These are phyloP conservation scores for Tetragonisca angustula DNA, from an alignment of 2,888 invertebrate genomes.

Conservation along the genomic window DNA sequence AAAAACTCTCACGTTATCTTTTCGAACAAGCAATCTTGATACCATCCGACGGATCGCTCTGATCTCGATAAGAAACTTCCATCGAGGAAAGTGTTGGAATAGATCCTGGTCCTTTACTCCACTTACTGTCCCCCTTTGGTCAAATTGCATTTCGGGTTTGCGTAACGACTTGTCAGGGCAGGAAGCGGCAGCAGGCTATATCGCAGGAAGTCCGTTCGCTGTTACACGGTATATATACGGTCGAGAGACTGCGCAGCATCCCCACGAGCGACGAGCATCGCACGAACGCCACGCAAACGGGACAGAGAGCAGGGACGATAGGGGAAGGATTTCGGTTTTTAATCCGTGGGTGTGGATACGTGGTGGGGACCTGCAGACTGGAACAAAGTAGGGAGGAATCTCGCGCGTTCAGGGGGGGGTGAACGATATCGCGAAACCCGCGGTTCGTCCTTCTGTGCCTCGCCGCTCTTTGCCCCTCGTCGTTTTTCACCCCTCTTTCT, in stretches of 20 bases:
- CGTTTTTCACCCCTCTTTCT: constrained; percentile 41
- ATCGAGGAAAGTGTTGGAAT: neutral
- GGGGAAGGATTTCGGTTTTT: constrained; percentile 79
- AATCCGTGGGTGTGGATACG: constrained; percentile 81
- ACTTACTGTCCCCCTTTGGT: neutral
- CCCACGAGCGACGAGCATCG: constrained; percentile 7
- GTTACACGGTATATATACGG: constrained; percentile 29
- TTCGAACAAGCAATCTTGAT: neutral
- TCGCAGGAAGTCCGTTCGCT: constrained; percentile 37
- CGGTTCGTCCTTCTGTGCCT: constrained; percentile 26
- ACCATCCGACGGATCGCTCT: neutral
- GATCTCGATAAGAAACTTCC: neutral
- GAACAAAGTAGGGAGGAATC: constrained; percentile 58
- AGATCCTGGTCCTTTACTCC: neutral
- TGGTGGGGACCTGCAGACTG: constrained; percentile 62
- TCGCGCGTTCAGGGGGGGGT: constrained; percentile 47
- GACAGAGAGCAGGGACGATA: constrained; percentile 27
- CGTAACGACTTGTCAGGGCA: constrained; percentile 16
- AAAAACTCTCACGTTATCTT: neutral
- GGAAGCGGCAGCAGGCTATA: constrained; percentile 27
- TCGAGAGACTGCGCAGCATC: constrained; percentile 69
- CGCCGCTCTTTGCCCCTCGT: neutral
- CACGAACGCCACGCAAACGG: constrained; percentile 29
- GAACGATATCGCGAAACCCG: constrained; percentile 46
- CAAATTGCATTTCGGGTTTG: constrained; percentile 19